Evolutionary conservation across 2,113 vertebrate genomes (phyloP), one percentile per base, ranked within the genome.

Genomic region (Solea solea): DNA sequence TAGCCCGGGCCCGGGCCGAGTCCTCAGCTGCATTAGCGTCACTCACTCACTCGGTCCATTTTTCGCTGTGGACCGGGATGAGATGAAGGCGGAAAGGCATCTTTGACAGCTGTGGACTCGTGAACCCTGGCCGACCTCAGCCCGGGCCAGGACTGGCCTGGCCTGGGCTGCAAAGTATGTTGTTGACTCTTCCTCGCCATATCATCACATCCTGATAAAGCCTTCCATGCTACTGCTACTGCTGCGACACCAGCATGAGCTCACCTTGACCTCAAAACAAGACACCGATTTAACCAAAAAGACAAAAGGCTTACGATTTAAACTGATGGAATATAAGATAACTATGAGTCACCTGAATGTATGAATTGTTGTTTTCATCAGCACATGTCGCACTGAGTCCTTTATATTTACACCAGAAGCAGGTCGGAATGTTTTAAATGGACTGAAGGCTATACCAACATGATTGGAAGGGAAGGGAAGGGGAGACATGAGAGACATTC

Each of bases 91-190:
- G 87, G 83, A 86, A 77, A 81, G 81, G 83, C 78, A 87, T 90
- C 81, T 48, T 80, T 87, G 91, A 90, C 93, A 93, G 90, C 93
- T 94, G 93, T 85, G 88, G 81, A 86, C 87, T 50, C n/a, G 8
- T 91, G 93, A 94, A 92, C 93, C 86, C 69, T 84, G 40, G 51
- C 54, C 89, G 90, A 93, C 89, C 92, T 85, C 63, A 21, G 70
- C 63, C 69, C 70, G 68, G 50, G 55, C 61, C 40, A 2, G 46
- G 54, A 56, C 67, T 7, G 49, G 42, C 25, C 50, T 11, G 51
- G 34, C 49, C 60, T 55, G 63, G 14, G 14, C 45, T 48, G 14
- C 4, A 34, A 21, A 34, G 34, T 34, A 34, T 34, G 34, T 34
- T 68, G 69, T 48, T 54, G 78, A 61, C 57, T 70, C 60, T 65